Evolutionary conservation across 2,113 vertebrate genomes (phyloP), one percentile per base, ranked within the genome.

Genomic region (Prionailurus bengalensis): DNA sequence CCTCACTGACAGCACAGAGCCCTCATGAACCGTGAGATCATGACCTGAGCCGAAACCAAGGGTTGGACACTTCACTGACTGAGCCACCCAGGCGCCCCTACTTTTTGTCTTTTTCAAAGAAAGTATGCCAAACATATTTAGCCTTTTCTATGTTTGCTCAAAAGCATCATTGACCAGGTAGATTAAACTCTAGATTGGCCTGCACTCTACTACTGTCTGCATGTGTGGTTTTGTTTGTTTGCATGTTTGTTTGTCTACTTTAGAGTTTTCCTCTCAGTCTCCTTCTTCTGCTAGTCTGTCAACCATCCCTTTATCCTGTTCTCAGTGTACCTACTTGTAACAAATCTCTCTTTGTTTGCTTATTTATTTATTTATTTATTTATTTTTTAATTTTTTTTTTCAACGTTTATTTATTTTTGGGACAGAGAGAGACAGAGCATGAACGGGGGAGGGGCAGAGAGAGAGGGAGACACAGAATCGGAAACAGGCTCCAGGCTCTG

Each of bases 91-190:
- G 51, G 51, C 0, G 9, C 51, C 51, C 51, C 51, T 51, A 51
- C 10, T 73, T 84, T 71, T 66, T 96, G 51, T 33, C 29, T 65
- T 92, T 76, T 80, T 74, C 21, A 88, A 74, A 68, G 96, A 76
- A 86, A 74, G 7, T n/a, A 87, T 51, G 42, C 9, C 16, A 25
- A 80, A 81, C 9, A 17, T 45, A 29, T 31, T 7, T 66, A 31
- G 12, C 12, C 42, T 85, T 42, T 90, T 21, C 12, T 68, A 5
- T 68, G 16, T 10, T 89, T 48, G 45, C 13, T 55, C 31, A 70
- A 66, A 31, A 58, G 2, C 19, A 61, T 25, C 4, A 6, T 78
- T 70, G 51, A 27, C 10, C 21, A 51, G 7, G 61, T 4, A 80
- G 53, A 55, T 4, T 29, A 53, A 53, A 55, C 29, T 7, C 36